Conservation (phyloP, 1,140 invertebrate genomes). For the Eueides isabella region DNA sequence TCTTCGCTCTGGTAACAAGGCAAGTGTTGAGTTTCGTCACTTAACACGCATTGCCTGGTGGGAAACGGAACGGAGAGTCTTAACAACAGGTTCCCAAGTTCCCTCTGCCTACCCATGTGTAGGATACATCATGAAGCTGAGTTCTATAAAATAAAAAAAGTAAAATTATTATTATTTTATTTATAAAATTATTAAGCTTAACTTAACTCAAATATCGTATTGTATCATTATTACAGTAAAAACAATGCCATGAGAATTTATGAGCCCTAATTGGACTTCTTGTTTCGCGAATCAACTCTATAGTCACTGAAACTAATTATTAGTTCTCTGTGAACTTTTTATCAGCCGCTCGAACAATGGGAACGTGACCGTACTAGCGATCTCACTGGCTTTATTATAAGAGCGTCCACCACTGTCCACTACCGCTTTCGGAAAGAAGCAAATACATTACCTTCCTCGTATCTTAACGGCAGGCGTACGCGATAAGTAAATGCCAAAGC, state of each 20-base stretch:
- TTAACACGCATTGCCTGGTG: too few species aligned
- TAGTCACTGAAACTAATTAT: slow-evolving; percentile 74
- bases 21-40: too few species aligned
- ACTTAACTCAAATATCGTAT: slow-evolving; percentile 21
- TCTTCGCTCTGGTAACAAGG: too few species aligned
- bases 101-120: too few species aligned
- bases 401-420: slow-evolving; percentile 45
- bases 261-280: slow-evolving; percentile 77
- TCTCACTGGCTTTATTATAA: slow-evolving; percentile 53
- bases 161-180: too few species aligned
- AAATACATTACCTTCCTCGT: slow-evolving; percentile 48
- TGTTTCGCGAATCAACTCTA: slow-evolving; percentile 63
- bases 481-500: slow-evolving; percentile 55
- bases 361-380: slow-evolving; percentile 76
- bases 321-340: slow-evolving; percentile 75
- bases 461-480: slow-evolving; percentile 35
- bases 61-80: too few species aligned
- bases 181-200: neutral
- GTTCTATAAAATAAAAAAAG: too few species aligned
- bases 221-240: slow-evolving; percentile 25
- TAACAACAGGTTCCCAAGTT: too few species aligned
- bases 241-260: slow-evolving; percentile 48
- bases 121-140: too few species aligned
- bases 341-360: slow-evolving; percentile 75
- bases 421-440: slow-evolving; percentile 45